These are phyloP conservation scores for Chironex yamaguchii DNA, from an alignment of 30 jellyfish, hydroid and myxozoan species.

Conservation along the genomic window DNA sequence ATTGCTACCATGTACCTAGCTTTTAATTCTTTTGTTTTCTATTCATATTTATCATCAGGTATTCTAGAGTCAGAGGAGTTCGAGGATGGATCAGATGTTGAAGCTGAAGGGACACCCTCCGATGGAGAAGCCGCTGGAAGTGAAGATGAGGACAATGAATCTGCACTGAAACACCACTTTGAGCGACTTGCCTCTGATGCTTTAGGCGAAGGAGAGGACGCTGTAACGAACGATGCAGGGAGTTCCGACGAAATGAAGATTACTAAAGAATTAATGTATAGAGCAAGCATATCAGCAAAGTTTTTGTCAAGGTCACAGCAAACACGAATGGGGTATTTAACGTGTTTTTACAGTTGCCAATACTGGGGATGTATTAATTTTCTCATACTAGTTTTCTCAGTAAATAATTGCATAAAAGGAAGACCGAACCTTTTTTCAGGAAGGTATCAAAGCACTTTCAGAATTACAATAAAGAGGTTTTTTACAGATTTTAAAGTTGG, in stretches of 20 bases:
- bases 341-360: neutral
- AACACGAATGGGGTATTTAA: conserved; percentile 62
- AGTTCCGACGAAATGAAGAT: conserved; percentile 11
- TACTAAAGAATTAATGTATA: conserved; percentile 2
- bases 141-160: conserved; percentile 76
- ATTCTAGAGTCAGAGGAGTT: no score
- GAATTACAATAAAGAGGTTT: no score
- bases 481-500: no score
- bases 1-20: no score
- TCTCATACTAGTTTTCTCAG: no score
- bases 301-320: conserved; percentile 91
- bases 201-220: neutral
- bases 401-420: no score
- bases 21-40: no score
- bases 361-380: no score
- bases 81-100: conserved; percentile 51
- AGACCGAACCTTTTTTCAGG: no score
- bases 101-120: conserved; percentile 16
- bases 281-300: conserved; percentile 96
- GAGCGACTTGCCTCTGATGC: conserved; percentile 77
- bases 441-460: no score
- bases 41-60: no score
- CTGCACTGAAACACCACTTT: conserved; percentile 94
- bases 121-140: conserved; percentile 53
- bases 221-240: neutral